Conservation (phyloP, 2,113 vertebrate genomes). For the Heliornis fulica region DNA sequence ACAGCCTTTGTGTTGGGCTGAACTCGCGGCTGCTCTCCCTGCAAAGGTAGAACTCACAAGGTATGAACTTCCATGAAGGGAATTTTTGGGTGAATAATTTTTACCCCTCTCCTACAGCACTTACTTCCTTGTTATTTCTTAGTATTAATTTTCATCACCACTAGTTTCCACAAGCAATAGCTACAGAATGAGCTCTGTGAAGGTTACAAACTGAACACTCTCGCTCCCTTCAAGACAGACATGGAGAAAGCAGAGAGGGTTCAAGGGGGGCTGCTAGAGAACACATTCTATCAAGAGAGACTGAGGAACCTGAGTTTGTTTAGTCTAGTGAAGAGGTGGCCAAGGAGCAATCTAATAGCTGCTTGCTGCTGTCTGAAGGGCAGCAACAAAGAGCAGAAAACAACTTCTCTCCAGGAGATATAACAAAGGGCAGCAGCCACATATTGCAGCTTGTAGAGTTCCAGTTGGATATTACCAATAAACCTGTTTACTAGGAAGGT, state of each 20-base stretch:
- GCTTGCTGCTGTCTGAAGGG: not conserved
- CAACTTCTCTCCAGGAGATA: not conserved
- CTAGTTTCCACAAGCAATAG: not conserved
- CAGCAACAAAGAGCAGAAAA: not conserved
- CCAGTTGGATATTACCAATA: not conserved
- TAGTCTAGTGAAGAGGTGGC: not conserved
- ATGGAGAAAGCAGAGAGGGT: not conserved
- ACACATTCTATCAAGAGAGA: not conserved
- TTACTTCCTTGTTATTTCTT: not conserved
- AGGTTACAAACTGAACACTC: not conserved
- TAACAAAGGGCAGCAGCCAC: not conserved
- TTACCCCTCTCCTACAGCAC: not conserved
- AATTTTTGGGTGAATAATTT: not conserved
- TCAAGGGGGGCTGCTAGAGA: not conserved
- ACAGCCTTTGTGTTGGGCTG: rapidly evolving
- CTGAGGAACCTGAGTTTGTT: not conserved
- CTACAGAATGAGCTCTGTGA: not conserved
- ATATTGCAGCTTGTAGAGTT: not conserved
- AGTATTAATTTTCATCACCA: not conserved
- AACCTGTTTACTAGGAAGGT: not conserved
- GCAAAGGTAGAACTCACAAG: not conserved
- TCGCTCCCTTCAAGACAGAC: not conserved
- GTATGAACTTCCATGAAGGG: not conserved
- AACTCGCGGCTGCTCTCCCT: not conserved
- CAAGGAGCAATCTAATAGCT: not conserved